Percentiles rank a stretch among this genome's conserved stretches.
These are phyloP conservation scores for Sclerodermus sp. DNA, from an alignment of 2,888 invertebrate species.

Conservation along the genomic window DNA sequence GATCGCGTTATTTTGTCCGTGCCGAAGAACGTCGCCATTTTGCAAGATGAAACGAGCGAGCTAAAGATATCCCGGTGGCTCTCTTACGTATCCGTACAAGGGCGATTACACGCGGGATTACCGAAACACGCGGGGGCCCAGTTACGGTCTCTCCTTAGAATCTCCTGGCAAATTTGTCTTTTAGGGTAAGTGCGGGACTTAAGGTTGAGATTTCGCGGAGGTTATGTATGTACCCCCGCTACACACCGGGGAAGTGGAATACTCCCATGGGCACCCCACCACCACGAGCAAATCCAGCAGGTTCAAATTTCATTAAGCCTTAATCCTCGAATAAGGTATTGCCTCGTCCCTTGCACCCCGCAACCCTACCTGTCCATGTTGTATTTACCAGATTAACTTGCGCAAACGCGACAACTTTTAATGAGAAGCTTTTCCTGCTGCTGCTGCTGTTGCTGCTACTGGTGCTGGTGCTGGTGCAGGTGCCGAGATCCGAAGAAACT, in stretches of 20 bases:
- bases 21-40: too few species aligned
- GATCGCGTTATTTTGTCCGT: too few species aligned
- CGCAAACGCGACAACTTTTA: too few species aligned
- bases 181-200: slow-evolving; percentile 26
- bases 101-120: slow-evolving; percentile 30
- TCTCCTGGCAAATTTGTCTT: slow-evolving; percentile 31
- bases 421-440: neutral
- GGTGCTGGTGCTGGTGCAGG: too few species aligned
- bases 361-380: too few species aligned
- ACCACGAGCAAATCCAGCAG: too few species aligned
- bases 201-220: slow-evolving; percentile 17
- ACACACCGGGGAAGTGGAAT: too few species aligned
- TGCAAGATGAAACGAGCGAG: neutral
- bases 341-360: neutral
- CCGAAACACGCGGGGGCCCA: slow-evolving; percentile 15
- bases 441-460: too few species aligned
- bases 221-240: too few species aligned
- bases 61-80: neutral
- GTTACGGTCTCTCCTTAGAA: slow-evolving; percentile 14
- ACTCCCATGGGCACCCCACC: too few species aligned
- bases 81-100: too few species aligned
- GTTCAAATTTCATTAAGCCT: neutral
- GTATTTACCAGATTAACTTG: too few species aligned
- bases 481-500: neutral
- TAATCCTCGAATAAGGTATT: neutral